Percentiles rank a stretch among this genome's conserved stretches.
These are phyloP conservation scores for Zygogramma bicolorata DNA, from an alignment of 2,888 invertebrate genomes.

Conservation along the genomic window DNA sequence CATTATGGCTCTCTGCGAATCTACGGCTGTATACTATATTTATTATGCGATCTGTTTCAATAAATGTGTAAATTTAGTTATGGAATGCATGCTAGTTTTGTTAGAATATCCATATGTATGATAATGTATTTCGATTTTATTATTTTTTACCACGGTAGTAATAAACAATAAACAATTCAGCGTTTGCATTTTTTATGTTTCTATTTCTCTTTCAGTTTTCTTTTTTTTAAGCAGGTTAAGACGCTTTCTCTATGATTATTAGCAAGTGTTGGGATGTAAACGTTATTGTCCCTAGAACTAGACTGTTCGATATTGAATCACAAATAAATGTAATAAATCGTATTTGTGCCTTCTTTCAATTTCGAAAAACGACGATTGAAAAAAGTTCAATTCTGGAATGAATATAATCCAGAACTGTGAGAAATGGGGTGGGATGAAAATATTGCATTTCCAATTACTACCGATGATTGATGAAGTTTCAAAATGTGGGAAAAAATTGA, in stretches of 20 bases:
- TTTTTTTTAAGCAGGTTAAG: conserved; percentile 22
- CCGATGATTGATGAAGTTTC: too few species aligned
- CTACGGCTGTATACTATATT: conserved; percentile 66
- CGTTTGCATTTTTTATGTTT: conserved; percentile 38
- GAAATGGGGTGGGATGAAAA: too few species aligned
- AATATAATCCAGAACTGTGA: neutral
- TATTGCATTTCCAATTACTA: too few species aligned
- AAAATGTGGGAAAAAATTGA: too few species aligned
- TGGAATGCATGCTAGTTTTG: conserved; percentile 66
- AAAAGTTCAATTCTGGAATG: too few species aligned
- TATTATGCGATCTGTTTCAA: conserved; percentile 64
- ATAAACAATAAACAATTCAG: conserved; percentile 58
- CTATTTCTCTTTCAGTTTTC: conserved; percentile 29
- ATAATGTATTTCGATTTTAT: conserved; percentile 67
- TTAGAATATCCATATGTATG: conserved; percentile 65
- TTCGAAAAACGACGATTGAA: too few species aligned
- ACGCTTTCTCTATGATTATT: conserved; percentile 41
- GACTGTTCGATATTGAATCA: conserved; percentile 49
- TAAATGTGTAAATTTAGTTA: conserved; percentile 64
- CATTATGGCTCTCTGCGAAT: conserved; percentile 62
- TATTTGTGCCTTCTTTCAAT: neutral
- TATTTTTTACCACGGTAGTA: conserved; percentile 67
- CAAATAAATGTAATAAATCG: conserved; percentile 46
- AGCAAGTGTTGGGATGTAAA: conserved; percentile 46
- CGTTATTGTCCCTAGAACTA: conserved; percentile 48